Evolutionary conservation across 2,888 invertebrate genomes (phyloP).

Genomic region (Caenorhabditis japonica): DNA sequence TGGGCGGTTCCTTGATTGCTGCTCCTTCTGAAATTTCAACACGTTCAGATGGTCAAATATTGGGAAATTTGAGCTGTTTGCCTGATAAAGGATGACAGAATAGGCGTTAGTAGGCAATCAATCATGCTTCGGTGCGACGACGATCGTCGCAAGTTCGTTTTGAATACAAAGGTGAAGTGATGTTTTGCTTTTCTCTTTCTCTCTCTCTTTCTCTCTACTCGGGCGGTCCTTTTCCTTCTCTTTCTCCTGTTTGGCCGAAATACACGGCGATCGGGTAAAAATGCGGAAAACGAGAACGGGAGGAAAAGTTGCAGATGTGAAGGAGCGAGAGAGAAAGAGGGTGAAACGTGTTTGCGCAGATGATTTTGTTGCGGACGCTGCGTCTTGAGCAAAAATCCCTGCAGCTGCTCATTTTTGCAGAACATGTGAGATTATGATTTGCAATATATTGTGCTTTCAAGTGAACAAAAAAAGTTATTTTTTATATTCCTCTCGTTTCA

Average conservation of each 20-base stretch:
- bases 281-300: conserved; percentile 12
- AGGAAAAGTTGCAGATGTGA: conserved; percentile 15
- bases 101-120: conserved; percentile 50
- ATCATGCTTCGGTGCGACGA: conserved; percentile 26
- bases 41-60: not conserved
- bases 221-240: conserved; percentile 16
- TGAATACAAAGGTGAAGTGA: conserved; percentile 34
- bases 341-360: conserved; percentile 48
- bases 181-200: conserved; percentile 7
- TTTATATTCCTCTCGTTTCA: no score
- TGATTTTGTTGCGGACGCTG: conserved; percentile 34
- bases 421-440: no score
- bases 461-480: not conserved
- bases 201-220: conserved; percentile 20
- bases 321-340: conserved; percentile 10
- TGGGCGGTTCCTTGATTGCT: conserved; percentile 21
- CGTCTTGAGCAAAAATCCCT: conserved; percentile 13
- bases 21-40: conserved; percentile 37
- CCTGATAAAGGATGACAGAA: conserved; percentile 49
- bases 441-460: not conserved
- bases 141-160: conserved; percentile 30
- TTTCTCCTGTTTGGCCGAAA: conserved; percentile 33
- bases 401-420: no score
- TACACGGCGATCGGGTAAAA: conserved; percentile 47
- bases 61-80: conserved; percentile 1